Evolutionary conservation across 1,140 invertebrate species (phyloP), one percentile per base, ranked within the genome.

Genomic region (Hypsibius dujardini): DNA sequence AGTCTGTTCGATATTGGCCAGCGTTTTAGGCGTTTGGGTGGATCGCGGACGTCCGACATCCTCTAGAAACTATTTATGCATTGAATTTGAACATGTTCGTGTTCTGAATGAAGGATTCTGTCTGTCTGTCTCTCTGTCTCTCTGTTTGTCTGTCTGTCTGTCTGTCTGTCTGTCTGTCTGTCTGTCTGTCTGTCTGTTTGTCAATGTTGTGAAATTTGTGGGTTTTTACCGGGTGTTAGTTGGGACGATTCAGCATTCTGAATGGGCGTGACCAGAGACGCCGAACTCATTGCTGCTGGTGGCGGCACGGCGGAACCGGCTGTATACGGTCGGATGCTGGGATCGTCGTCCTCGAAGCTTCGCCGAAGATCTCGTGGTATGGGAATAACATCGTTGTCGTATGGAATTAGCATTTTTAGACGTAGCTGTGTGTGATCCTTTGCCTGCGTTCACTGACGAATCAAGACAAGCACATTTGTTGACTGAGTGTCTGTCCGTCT

Each of bases 351-450:
- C 50, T 56, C 7, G 50, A 56, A 56, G 0, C 7, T 56, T n/a
- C 50, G 50, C n/a, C 50, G 50, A n/a, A 56, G 50, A 0, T 56
- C 7, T 56, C 50, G 7, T 56, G 50, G 50, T 12, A 56, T 56
- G n/a, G 7, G 50, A n/a, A 56, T 56, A n/a, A 56, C 50, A 56
- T 56, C 50, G 50, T 56, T 56, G 50, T 56, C 50, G 50, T 56
- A 56, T 12, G 50, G 7, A 12, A 56, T 7, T n/a, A 56, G 50
- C 50, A 56, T 56, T 56, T 56, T n/a, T 7, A 56, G n/a, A 0
- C 50, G 28, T 28, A 28, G 28, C 28, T 28, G 28, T 28, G 28
- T 28, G 28, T 28, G 28, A 28, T 28, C 0, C 28, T 28, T 28
- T 28, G 28, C 28, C 28, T 28, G 28, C 28, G 28, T 28, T 28